These are phyloP conservation scores for Dolichoris vasculosae DNA, from an alignment of 1,140 invertebrate species.

Conservation along the genomic window DNA sequence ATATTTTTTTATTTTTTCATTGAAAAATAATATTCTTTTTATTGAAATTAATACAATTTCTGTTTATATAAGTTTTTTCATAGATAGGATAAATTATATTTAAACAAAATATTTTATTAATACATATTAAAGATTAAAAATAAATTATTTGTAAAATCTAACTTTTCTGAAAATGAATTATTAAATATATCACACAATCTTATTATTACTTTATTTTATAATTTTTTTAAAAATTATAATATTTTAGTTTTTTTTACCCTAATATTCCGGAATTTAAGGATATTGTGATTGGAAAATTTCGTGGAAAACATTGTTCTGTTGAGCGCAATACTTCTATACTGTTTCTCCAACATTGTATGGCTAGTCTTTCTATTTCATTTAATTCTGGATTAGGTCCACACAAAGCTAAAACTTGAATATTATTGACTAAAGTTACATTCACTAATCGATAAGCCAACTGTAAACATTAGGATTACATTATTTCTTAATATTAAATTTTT, in stretches of 20 bases:
- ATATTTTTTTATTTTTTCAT: slow-evolving; percentile 39
- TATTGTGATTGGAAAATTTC: slow-evolving; percentile 79
- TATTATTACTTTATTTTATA: neutral
- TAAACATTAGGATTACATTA: slow-evolving; percentile 52
- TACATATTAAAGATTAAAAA: neutral
- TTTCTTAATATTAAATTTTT: neutral
- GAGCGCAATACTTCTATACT: slow-evolving; percentile 80
- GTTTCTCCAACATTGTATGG: slow-evolving; percentile 83
- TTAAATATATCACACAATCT: neutral
- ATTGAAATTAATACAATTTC: neutral
- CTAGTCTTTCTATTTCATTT: slow-evolving; percentile 82
- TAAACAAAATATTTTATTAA: too few relatives aligned
- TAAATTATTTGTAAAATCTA: neutral
- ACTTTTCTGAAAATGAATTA: too few relatives aligned
- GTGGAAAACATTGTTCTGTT: slow-evolving; percentile 78
- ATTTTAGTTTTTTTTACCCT: slow-evolving; percentile 73
- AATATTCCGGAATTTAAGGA: slow-evolving; percentile 79
- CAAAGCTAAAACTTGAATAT: slow-evolving; percentile 84
- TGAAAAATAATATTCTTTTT: neutral
- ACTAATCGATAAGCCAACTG: slow-evolving; percentile 88
- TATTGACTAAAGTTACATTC: slow-evolving; percentile 82
- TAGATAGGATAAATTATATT: neutral
- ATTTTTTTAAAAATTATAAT: neutral
- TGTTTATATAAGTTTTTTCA: slow-evolving; percentile 21
- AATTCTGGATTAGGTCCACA: slow-evolving; percentile 86